A percentile compares a stretch with the other conserved stretches of the same genome.
Evolutionary conservation across 2,113 vertebrate species (phyloP).

Genomic region (Rhinogobius similis): DNA sequence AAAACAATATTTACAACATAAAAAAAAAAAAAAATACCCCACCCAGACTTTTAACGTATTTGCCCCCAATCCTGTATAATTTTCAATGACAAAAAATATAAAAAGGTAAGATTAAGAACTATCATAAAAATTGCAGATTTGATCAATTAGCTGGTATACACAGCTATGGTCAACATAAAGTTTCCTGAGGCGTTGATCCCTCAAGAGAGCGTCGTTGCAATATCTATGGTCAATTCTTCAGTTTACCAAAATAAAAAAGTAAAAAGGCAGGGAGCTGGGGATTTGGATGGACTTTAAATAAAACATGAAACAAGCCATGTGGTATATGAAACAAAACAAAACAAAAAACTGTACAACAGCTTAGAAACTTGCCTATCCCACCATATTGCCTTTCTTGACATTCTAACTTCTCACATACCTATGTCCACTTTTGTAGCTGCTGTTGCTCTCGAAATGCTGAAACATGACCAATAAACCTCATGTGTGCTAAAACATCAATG

Average conservation of each 20-base stretch:
- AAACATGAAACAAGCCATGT: constrained; percentile 38
- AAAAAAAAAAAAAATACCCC: constrained; percentile 12
- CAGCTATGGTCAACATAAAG: constrained; percentile 54
- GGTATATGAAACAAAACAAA: constrained; percentile 47
- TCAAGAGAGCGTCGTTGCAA: constrained; percentile 61
- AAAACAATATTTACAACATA: constrained; percentile 76
- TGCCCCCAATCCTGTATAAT: constrained; percentile 30
- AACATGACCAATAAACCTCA: constrained; percentile 26
- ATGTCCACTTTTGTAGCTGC: constrained; percentile 32
- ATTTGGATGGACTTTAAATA: constrained; percentile 44
- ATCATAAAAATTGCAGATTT: constrained; percentile 67
- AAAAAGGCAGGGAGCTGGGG: constrained; percentile 9
- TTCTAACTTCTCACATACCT: constrained; percentile 24
- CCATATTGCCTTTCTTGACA: constrained; percentile 27
- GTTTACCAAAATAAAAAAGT: constrained; percentile 34
- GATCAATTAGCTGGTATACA: constrained; percentile 53
- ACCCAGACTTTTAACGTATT: constrained; percentile 25
- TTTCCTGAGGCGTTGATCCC: constrained; percentile 62
- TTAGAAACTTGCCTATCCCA: constrained; percentile 55
- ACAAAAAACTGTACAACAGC: constrained; percentile 46
- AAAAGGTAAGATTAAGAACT: constrained; percentile 64
- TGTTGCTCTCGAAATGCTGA: constrained; percentile 12
- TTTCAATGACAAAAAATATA: constrained; percentile 53
- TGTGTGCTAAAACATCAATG: constrained; percentile 32
- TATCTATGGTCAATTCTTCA: constrained; percentile 44